phyloP scores from a whole-genome alignment of 1,140 invertebrate species.

The Drosophila triauraria region DNA sequence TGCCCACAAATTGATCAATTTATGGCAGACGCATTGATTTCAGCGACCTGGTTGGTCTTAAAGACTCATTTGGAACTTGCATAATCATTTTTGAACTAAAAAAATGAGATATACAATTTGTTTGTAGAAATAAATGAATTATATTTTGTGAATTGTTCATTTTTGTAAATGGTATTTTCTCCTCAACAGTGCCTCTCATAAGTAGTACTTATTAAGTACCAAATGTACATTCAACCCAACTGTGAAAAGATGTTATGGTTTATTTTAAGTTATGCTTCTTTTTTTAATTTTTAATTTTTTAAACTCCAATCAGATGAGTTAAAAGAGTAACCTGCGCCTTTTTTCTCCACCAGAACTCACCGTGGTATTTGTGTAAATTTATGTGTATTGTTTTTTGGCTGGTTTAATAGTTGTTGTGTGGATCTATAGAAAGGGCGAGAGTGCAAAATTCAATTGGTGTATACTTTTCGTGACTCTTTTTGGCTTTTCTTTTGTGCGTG shows the following conservation, averaged over 20 bases:
- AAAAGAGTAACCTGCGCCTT: not conserved
- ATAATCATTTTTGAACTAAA: not conserved
- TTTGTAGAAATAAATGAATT: no score
- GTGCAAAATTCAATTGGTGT: conserved; percentile 16
- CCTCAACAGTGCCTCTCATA: no score
- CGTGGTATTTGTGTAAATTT: not conserved
- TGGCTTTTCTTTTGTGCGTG: no score
- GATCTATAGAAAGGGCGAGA: not conserved
- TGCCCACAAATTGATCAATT: conserved; percentile 36
- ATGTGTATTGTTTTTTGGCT: not conserved
- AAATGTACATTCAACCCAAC: no score
- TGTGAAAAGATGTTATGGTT: no score
- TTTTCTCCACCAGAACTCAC: not conserved
- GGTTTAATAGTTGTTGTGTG: not conserved
- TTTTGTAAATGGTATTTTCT: no score
- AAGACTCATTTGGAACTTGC: not conserved
- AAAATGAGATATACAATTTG: no score
- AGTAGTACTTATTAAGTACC: no score
- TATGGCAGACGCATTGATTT: conserved; percentile 19
- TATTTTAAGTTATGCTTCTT: no score
- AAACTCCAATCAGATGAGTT: not conserved
- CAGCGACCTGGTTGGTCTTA: conserved; percentile 3
- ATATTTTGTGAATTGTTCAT: no score
- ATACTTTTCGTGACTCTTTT: not conserved
- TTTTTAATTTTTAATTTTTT: no score